These are phyloP conservation scores for Coptodon bakossiorum DNA, from an alignment of 2,113 vertebrate species.

Conservation along the genomic window DNA sequence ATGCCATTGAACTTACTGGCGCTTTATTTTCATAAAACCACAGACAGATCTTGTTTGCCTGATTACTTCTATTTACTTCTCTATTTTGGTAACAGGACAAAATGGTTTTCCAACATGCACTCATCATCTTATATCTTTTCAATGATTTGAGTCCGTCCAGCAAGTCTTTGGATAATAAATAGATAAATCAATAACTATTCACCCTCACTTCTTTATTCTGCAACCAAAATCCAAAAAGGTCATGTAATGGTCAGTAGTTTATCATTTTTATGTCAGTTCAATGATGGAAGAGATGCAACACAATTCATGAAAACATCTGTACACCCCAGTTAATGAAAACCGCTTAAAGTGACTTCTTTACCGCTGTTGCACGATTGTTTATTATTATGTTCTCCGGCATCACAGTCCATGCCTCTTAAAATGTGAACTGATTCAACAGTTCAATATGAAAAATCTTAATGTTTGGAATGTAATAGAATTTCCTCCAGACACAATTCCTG, in stretches of 20 bases:
- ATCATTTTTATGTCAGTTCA: neutral
- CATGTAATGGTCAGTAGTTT: neutral
- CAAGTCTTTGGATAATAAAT: neutral
- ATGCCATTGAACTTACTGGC: constrained; percentile 24
- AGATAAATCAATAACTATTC: neutral
- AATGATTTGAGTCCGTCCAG: neutral
- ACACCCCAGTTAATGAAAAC: neutral
- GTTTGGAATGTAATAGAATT: neutral
- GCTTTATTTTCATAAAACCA: neutral
- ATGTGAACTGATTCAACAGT: neutral
- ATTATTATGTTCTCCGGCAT: neutral
- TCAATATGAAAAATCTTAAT: neutral
- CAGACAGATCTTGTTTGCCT: neutral
- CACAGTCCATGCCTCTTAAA: neutral
- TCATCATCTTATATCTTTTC: neutral
- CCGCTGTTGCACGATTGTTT: neutral
- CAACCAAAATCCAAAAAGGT: neutral
- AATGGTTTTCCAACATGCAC: neutral
- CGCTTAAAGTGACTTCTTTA: neutral
- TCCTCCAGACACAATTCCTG: neutral
- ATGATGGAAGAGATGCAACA: neutral
- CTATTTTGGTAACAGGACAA: neutral
- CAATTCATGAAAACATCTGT: constrained; percentile 9
- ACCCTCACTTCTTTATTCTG: neutral
- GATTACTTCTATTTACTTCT: neutral